These are phyloP conservation scores for Drosophila parthenogenetica DNA, from an alignment of 2,888 invertebrate genomes.

Conservation along the genomic window DNA sequence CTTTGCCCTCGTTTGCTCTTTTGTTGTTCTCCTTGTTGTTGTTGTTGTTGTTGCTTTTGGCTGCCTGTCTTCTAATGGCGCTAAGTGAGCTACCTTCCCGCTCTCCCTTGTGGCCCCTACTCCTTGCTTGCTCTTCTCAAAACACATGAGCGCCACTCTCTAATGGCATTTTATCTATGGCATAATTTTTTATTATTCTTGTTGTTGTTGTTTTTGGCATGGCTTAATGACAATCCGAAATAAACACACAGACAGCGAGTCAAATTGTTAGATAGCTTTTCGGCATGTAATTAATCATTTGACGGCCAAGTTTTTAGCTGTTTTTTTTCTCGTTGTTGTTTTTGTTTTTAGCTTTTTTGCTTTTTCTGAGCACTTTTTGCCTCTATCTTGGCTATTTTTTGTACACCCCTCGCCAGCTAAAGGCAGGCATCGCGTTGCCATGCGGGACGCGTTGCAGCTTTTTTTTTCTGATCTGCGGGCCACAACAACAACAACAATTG, in stretches of 20 bases:
- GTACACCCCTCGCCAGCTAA: constrained; percentile 23
- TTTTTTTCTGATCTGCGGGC: constrained; percentile 61
- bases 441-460: constrained; percentile 66
- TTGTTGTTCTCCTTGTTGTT: constrained; percentile 34
- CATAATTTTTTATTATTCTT: constrained; percentile 81
- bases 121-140: background rate
- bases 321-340: background rate
- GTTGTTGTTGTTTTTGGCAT: constrained; percentile 44
- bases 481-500: constrained; percentile 29
- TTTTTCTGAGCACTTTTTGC: background rate
- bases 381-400: constrained; percentile 10
- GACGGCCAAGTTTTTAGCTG: constrained; percentile 54
- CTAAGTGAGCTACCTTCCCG: constrained; percentile 64
- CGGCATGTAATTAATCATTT: constrained; percentile 80
- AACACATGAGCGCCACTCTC: constrained; percentile 63
- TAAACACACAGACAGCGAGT: constrained; percentile 66
- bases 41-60: constrained; percentile 34
- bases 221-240: constrained; percentile 78
- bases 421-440: constrained; percentile 42
- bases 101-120: background rate
- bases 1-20: constrained; percentile 25
- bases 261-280: constrained; percentile 81
- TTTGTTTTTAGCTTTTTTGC: background rate
- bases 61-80: constrained; percentile 76
- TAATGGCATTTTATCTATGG: constrained; percentile 82